Evolutionary conservation across 2,797 vertebrate genomes (phyloP).

Genomic region (Picus viridis): DNA sequence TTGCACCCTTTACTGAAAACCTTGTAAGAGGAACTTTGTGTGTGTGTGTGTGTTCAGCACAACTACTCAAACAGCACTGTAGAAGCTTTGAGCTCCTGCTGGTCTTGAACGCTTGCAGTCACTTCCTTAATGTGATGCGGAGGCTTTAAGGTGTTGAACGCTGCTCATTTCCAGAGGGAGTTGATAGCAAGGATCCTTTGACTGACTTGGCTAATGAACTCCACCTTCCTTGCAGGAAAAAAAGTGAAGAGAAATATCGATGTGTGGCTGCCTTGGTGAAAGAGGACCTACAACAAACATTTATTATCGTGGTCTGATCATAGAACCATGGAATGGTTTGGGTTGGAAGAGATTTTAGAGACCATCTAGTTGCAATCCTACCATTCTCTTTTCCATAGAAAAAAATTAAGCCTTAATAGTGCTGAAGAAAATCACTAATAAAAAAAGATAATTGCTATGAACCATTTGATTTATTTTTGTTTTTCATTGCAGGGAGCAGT

Average conservation of each 20-base stretch:
- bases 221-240: accelerated
- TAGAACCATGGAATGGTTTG: too few species aligned
- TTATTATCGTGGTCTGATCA: background rate
- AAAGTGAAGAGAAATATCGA: accelerated
- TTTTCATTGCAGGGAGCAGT: slow-evolving; percentile 83
- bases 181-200: accelerated
- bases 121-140: accelerated
- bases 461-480: background rate
- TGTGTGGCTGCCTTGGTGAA: background rate
- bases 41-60: accelerated
- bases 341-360: too few species aligned
- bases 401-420: accelerated
- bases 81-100: background rate
- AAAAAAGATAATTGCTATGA: too few species aligned
- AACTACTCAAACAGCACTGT: background rate
- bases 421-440: background rate
- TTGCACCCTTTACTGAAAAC: background rate
- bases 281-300: background rate
- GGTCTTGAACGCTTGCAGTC: background rate
- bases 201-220: background rate
- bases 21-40: background rate
- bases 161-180: background rate
- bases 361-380: too few species aligned
- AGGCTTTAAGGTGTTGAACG: background rate
- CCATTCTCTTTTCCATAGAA: too few species aligned